phyloP scores from a whole-genome alignment of 37 sponge, comb jelly and placozoan species.

The Diacarnus erythraeanus region DNA sequence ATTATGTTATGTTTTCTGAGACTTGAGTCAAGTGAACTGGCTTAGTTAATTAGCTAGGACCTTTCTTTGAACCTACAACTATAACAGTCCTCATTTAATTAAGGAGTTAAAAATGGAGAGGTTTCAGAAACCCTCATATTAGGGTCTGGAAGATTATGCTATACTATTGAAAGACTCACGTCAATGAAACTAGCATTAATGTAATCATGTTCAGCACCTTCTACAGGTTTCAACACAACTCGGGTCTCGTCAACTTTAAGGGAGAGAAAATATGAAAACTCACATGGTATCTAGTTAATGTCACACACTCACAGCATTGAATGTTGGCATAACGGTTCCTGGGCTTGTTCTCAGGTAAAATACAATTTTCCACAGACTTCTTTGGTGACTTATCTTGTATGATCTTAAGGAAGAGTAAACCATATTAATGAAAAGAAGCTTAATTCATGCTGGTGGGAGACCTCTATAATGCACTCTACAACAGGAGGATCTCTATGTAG shows the following conservation, averaged over 20 bases:
- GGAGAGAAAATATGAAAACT: neutral
- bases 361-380: constrained; percentile 42
- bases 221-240: constrained; percentile 47
- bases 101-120: neutral
- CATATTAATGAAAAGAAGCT: no score
- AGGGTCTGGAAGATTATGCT: no score
- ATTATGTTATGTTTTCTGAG: no score
- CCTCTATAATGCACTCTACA: no score
- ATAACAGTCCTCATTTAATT: neutral
- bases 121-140: no score
- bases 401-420: constrained; percentile 16
- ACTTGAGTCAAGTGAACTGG: no score
- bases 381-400: constrained; percentile 51
- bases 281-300: no score
- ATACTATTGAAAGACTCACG: constrained; percentile 31
- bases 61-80: no score
- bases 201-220: constrained; percentile 55
- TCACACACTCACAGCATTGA: constrained; percentile 69
- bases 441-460: no score
- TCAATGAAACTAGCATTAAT: constrained; percentile 77
- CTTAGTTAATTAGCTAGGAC: no score
- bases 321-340: constrained; percentile 85
- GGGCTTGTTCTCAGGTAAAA: constrained; percentile 53
- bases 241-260: constrained; percentile 65
- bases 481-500: no score